Evolutionary conservation across 1,140 invertebrate genomes (phyloP), one percentile per base, ranked within the genome.

Genomic region (Nephila pilipes): DNA sequence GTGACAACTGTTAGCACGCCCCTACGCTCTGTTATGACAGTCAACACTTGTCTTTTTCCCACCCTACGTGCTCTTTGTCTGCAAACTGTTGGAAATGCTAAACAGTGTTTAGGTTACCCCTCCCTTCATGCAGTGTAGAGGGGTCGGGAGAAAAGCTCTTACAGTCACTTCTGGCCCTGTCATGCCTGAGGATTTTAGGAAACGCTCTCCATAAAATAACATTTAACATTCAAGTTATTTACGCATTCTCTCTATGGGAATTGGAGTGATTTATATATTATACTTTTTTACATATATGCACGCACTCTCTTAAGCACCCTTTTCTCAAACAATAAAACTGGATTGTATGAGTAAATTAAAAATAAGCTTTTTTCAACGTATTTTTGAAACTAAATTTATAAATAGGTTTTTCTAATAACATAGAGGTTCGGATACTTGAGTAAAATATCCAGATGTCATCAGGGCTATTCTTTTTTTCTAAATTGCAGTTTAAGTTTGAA

Each of bases 1-100:
- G 83, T 93, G 81, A 93, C 91, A 93, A 93, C 91, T 93, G 90
- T 92, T 92, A 85, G 63, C 60, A 85, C 90, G 58, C 90, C 90
- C 81, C 81, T 85, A 63, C 36, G 25, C 65, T 60, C 83, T 93
- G 60, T 93, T 93, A 93, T 93, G 91, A 93, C 85, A 93, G 83
- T 36, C 83, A 87, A 79, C 91, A 93, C 91, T 93, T 93, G 91
- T 93, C 65, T 87, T 93, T 92, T 87, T 85, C 85, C 69, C 83
- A 85, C 91, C 91, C 81, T n/a, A 2, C 25, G n/a, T 8, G 10
- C 69, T 29, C 80, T 60, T 91, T 91, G 90, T 91, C 32, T 69
- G 60, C 58, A 90, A 38, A 75, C 36, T 60, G 57, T 57, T 81
- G 60, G 55, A 38, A 83, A 90, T 81, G 79, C 75, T 90, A 83